phyloP scores from a whole-genome alignment of 2,113 vertebrate species.

The Microcebus griseorufus region DNA sequence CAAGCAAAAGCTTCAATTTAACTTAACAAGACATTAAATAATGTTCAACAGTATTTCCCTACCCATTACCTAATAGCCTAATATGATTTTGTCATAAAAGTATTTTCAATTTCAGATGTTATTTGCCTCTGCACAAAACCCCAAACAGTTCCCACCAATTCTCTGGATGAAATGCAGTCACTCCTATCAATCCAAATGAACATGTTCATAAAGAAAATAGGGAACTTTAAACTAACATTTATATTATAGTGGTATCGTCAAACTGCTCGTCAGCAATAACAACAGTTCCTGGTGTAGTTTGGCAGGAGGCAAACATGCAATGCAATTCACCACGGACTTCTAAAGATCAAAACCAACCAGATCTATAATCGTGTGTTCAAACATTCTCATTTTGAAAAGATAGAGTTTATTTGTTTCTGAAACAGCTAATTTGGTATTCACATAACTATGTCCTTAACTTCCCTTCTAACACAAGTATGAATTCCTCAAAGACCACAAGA shows the following conservation, averaged over 20 bases:
- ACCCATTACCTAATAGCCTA: background rate
- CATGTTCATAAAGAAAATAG: constrained; percentile 72
- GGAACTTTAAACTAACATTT: constrained; percentile 73
- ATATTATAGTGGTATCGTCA: constrained; percentile 66
- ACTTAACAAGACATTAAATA: background rate
- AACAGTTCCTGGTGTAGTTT: constrained; percentile 47
- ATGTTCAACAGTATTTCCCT: background rate
- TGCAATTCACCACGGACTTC: constrained; percentile 60
- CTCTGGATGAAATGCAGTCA: constrained; percentile 6
- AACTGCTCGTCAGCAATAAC: constrained; percentile 63
- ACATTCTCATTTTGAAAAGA: constrained; percentile 71
- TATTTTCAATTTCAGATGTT: background rate
- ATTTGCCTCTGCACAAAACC: background rate
- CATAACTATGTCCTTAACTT: constrained; percentile 75
- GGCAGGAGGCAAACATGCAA: constrained; percentile 47
- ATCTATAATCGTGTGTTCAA: constrained; percentile 68
- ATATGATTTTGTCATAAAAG: background rate
- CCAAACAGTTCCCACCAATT: background rate
- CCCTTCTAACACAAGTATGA: constrained; percentile 70
- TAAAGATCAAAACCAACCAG: constrained; percentile 66
- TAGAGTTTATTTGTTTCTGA: constrained; percentile 75
- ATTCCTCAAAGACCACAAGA: constrained; percentile 70
- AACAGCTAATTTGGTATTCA: constrained; percentile 78
- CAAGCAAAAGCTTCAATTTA: background rate
- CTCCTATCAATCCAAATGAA: constrained; percentile 69